Base-by-base conservation (phyloP, 2,797 vertebrate genomes). In the Anolis apletophallus region DNA sequence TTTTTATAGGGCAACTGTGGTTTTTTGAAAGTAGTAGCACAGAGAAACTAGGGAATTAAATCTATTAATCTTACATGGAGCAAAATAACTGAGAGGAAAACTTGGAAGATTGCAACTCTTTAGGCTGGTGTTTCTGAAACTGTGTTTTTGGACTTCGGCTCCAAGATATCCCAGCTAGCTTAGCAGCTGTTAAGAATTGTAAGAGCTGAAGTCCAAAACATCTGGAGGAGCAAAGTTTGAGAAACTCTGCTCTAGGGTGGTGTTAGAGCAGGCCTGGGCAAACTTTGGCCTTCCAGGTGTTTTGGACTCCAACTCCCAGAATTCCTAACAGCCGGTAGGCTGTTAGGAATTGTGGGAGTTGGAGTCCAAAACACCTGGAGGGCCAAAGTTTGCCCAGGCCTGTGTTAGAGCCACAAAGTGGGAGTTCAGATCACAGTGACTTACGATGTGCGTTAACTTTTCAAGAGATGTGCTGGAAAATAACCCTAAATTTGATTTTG, bases 11-110 rank as follows among this genome's bases (percentile, higher is more conserved):
- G 57, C 85, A 2, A 0, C 7, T 88, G 19, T 19, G 90, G 81
- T 54, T 1, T 94, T 94, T 94, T 86, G 46, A 57, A 76, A 91
- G 81, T 85, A 1, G 84, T 93, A 89, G 86, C 81, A 91, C 87
- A 85, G 89, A 92, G 90, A 93, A 91, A 90, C 79, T 84, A 92
- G 91, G 92, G 57, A 64, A 55, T 87, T 87, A 34, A 52, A 40
- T 88, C 72, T 91, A 3, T 46, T 0, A 4, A 90, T 90, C 85
- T 90, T 90, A 87, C 92, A 90, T 74, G 88, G 90, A 85, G 67
- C 5, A 4, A 88, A 90, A 81, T 82, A 87, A 86, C 83, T 92
- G 86, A 64, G 72, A 83, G 78, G 86, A 90, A 61, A 92, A 90
- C 55, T 74, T 78, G 85, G 85, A 80, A 78, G 88, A 78, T 76